These are phyloP conservation scores for Liparis tanakae DNA, from an alignment of 2,797 vertebrate species.

Conservation along the genomic window DNA sequence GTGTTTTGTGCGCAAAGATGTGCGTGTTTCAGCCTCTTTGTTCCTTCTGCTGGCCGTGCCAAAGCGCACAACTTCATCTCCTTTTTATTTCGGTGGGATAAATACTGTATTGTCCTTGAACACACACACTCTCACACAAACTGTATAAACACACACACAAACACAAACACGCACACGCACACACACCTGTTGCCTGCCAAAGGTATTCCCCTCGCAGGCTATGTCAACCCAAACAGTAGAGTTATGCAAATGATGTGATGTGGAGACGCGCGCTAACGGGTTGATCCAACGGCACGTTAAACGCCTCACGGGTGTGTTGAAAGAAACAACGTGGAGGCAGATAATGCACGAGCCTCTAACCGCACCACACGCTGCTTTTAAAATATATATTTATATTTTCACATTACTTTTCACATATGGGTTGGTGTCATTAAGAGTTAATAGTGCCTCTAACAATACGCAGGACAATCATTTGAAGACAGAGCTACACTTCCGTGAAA, in stretches of 20 bases:
- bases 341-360: background rate
- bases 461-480: background rate
- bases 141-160: conserved; percentile 37
- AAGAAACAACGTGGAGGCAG: background rate
- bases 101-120: conserved; percentile 60
- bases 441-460: background rate
- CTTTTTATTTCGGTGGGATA: conserved; percentile 47
- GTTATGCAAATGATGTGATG: conserved; percentile 64
- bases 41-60: conserved; percentile 24
- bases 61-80: conserved; percentile 40
- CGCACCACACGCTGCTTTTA: background rate
- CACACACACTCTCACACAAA: conserved; percentile 46
- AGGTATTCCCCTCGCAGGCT: background rate
- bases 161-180: conserved; percentile 10
- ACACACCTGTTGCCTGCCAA: conserved; percentile 62
- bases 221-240: background rate
- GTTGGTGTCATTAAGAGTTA: background rate
- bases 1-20: conserved; percentile 21
- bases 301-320: background rate
- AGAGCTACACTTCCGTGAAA: background rate
- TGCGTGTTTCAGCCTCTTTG: conserved; percentile 29
- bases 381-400: too few relatives aligned
- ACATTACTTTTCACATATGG: background rate
- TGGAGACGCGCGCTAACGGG: conserved; percentile 15
- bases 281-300: conserved; percentile 24